Conservation (phyloP, 1,140 invertebrate species). For the Pantala flavescens region DNA sequence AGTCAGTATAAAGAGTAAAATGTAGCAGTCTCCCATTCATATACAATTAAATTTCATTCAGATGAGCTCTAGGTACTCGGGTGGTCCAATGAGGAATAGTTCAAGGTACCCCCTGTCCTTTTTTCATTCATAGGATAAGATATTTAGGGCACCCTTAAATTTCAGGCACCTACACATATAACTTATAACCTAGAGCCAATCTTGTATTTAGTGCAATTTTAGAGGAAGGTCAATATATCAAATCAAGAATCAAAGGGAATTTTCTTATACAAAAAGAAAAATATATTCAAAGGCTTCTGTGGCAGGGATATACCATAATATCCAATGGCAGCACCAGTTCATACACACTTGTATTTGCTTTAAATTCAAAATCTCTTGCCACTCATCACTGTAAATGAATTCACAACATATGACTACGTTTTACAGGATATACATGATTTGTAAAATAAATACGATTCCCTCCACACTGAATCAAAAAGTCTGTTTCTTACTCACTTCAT, state of each 20-base stretch:
- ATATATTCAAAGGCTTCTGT: background rate
- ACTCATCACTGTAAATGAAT: background rate
- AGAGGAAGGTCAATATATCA: background rate
- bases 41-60: too few species aligned
- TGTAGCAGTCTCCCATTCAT: too few species aligned
- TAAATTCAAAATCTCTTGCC: background rate
- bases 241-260: background rate
- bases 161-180: too few species aligned
- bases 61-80: too few species aligned
- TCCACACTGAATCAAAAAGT: background rate
- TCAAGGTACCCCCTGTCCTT: too few species aligned
- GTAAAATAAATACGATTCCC: conserved; percentile 5
- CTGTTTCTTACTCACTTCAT: background rate
- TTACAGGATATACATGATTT: conserved; percentile 1
- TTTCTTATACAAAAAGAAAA: background rate
- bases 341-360: background rate
- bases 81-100: too few species aligned
- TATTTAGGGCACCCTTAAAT: too few species aligned
- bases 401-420: conserved; percentile 6
- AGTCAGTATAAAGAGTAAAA: too few species aligned
- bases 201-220: too few species aligned
- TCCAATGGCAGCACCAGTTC: background rate
- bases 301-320: background rate
- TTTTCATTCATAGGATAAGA: too few species aligned
- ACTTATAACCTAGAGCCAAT: too few species aligned